Base-by-base conservation (phyloP, 2,888 invertebrate genomes). In the Hoplodrina ambigua region DNA sequence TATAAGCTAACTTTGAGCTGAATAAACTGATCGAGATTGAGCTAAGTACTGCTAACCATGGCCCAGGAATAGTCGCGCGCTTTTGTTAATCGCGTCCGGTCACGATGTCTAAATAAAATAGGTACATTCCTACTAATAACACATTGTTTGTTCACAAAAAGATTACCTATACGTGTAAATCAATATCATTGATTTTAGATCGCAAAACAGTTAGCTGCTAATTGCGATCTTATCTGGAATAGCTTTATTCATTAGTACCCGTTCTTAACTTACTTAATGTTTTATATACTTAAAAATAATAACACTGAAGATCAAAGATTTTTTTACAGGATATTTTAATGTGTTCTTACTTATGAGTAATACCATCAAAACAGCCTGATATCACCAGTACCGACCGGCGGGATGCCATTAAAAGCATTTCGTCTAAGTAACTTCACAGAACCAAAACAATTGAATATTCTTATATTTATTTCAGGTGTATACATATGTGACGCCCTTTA, bases 171-270 rank as follows among this genome's bases (percentile, higher is more conserved):
- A 8, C 13, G 59, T 76, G 53, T 62, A 52, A 55, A 53, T 76
- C 4, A 20, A 25, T 56, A 74, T 69, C 74, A 58, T 61, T 58
- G 20, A 72, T 37, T 69, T 55, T 33, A 69, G 57, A 74, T 77
- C 4, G 64, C 52, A 49, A 67, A 67, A 56, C 59, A 41, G 50
- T 62, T 49, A 33, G 55, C 57, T 61, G 41, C 60, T 69, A 69
- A 69, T 74, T 62, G 69, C 49, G 61, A 78, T 69, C 64, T 64
- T 78, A 77, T 78, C 79, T 69, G 50, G 52, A 30, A 64, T 11
- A 64, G 50, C 54, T n/a, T 62, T 15, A 66, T 58, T 62, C 61
- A 72, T 58, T 46, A 46, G 8, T 54, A 30, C 52, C 15, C 8
- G 30, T 57, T 50, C 67, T 56, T 61, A 73, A 65, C 15, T 61